These are phyloP conservation scores for Palythoa heliodiscus DNA, from an alignment of 92 coral and sea anemone genomes.

Conservation along the genomic window DNA sequence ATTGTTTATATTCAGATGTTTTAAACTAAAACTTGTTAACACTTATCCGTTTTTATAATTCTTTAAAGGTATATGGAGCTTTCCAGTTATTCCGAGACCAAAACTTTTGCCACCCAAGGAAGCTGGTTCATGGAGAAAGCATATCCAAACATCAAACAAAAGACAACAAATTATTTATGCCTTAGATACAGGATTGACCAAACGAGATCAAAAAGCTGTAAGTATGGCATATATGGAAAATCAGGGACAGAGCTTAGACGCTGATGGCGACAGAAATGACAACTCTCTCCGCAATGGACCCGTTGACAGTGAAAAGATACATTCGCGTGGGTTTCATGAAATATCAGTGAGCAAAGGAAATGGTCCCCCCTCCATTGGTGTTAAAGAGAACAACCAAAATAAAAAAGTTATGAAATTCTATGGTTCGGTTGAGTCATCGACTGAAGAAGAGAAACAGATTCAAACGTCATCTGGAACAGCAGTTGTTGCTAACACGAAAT, in stretches of 20 bases:
- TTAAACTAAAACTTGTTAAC: neutral
- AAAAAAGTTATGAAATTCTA: constrained; percentile 46
- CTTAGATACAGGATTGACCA: constrained; percentile 48
- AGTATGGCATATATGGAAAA: constrained; percentile 61
- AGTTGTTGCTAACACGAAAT: neutral
- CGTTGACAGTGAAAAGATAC: constrained; percentile 49
- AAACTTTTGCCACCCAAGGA: neutral
- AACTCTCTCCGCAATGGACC: constrained; percentile 27
- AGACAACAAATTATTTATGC: constrained; percentile 77
- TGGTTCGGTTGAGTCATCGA: constrained; percentile 50
- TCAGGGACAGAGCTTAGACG: constrained; percentile 71
- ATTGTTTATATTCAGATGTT: neutral
- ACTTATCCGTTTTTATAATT: neutral
- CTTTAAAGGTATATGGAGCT: constrained; percentile 28
- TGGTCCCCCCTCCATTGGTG: constrained; percentile 63
- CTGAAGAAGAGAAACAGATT: neutral
- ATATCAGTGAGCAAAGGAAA: constrained; percentile 68
- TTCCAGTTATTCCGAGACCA: constrained; percentile 12
- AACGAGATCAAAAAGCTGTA: constrained; percentile 63
- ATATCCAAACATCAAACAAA: constrained; percentile 56
- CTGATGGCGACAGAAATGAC: constrained; percentile 59
- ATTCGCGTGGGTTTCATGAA: constrained; percentile 61
- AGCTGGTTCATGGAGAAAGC: neutral
- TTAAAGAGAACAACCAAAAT: neutral
- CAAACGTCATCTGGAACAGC: constrained; percentile 1